Conservation (phyloP, 2,113 vertebrate genomes). For the Sula dactylatra region DNA sequence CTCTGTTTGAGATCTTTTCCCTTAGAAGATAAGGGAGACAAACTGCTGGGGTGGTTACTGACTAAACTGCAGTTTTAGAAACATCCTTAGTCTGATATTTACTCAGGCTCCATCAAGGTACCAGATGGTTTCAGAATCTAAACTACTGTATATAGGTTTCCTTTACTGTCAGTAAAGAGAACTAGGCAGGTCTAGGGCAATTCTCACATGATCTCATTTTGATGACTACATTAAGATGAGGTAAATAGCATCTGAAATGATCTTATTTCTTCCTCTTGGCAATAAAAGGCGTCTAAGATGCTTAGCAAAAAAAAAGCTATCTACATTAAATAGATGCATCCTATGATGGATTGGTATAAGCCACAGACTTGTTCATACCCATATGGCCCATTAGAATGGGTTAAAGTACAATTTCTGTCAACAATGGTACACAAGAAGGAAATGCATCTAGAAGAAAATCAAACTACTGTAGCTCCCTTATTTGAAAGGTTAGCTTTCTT, state of each 20-base stretch:
- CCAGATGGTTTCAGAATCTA: not conserved
- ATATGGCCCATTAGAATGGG: not conserved
- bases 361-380: not conserved
- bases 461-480: not conserved
- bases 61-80: not conserved
- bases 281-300: not conserved
- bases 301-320: not conserved
- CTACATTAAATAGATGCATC: not conserved
- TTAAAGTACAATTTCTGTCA: not conserved
- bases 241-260: not conserved
- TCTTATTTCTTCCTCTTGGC: not conserved
- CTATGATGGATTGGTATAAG: not conserved
- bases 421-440: not conserved
- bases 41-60: no score
- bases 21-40: not conserved
- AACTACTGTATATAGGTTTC: not conserved
- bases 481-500: not conserved
- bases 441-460: not conserved
- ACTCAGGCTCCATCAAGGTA: not conserved
- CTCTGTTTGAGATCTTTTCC: not conserved
- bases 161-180: not conserved
- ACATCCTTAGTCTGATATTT: not conserved
- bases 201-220: not conserved
- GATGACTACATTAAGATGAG: not conserved
- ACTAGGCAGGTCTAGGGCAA: not conserved